Conservation (phyloP, 2,113 vertebrate genomes). For the Polypterus senegalus region DNA sequence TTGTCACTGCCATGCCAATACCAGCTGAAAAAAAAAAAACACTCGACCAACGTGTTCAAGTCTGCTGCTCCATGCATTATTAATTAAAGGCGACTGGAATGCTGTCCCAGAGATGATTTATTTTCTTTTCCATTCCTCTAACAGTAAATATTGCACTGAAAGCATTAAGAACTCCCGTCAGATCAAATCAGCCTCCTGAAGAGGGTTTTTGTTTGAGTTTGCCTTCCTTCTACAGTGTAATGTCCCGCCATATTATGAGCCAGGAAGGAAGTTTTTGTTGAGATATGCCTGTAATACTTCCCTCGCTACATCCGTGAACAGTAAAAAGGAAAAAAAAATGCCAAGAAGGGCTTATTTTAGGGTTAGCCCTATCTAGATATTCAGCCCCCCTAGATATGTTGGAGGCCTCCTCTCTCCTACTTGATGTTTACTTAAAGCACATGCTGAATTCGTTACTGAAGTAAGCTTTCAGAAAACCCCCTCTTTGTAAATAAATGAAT, state of each 20-base stretch:
- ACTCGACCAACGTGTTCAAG: background rate
- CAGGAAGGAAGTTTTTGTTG: slow-evolving; percentile 45
- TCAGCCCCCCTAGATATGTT: slow-evolving; percentile 12
- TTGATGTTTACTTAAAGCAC: slow-evolving; percentile 50
- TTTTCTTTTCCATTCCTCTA: slow-evolving; percentile 46
- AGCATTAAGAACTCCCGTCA: slow-evolving; percentile 36
- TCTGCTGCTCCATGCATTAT: slow-evolving; percentile 3
- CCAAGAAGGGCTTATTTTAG: slow-evolving; percentile 21
- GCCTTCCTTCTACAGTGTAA: slow-evolving; percentile 17
- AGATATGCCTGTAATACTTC: slow-evolving; percentile 32
- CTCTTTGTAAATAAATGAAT: slow-evolving; percentile 53
- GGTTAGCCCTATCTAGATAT: slow-evolving; percentile 15
- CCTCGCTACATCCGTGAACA: slow-evolving; percentile 27
- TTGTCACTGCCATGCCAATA: no score
- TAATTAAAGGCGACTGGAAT: slow-evolving; percentile 24
- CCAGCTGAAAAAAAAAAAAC: slow-evolving; percentile 11
- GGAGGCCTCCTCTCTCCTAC: slow-evolving; percentile 17
- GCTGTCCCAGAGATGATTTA: slow-evolving; percentile 31
- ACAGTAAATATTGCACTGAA: slow-evolving; percentile 36
- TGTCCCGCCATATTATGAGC: slow-evolving; percentile 17
- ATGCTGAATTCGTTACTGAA: slow-evolving; percentile 56
- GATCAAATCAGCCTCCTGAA: slow-evolving; percentile 38
- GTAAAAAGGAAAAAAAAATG: slow-evolving; percentile 21
- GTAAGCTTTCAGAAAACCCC: slow-evolving; percentile 39
- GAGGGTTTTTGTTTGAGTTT: slow-evolving; percentile 36